Evolutionary conservation across 1,140 invertebrate genomes (phyloP).

Genomic region (Oscheius sp.): DNA sequence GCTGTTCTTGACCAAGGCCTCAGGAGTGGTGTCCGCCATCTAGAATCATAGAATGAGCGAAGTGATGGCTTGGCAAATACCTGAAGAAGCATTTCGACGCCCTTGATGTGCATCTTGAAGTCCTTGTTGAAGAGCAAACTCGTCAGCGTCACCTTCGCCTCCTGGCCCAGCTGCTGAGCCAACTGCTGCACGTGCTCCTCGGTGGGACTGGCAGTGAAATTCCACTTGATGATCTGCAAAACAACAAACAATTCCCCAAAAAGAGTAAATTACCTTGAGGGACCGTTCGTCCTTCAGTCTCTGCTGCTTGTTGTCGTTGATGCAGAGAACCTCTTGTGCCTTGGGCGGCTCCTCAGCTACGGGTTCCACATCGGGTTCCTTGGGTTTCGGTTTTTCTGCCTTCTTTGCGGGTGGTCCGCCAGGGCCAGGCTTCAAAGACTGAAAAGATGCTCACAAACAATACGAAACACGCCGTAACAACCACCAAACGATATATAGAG

Average conservation of each 20-base stretch:
- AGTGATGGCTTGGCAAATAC: constrained; percentile 61
- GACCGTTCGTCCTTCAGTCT: constrained; percentile 34
- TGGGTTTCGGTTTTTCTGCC: constrained; percentile 82
- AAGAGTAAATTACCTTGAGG: constrained; percentile 11
- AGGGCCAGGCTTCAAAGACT: constrained; percentile 5
- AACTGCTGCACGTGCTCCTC: constrained; percentile 89
- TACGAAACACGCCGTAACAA: neutral
- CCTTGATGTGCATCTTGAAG: constrained; percentile 93
- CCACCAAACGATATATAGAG: neutral
- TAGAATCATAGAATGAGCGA: constrained; percentile 13
- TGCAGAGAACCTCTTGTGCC: constrained; percentile 4
- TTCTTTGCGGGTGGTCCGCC: constrained; percentile 72
- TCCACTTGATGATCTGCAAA: constrained; percentile 79
- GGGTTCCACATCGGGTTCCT: constrained; percentile 63
- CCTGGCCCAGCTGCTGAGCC: constrained; percentile 80
- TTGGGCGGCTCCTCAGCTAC: constrained; percentile 76
- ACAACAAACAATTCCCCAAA: neutral
- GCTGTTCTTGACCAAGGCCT: constrained; percentile 81
- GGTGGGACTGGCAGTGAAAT: constrained; percentile 80
- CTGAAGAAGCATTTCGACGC: constrained; percentile 82
- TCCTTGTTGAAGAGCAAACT: constrained; percentile 82
- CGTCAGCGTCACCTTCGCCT: constrained; percentile 43
- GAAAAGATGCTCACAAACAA: constrained; percentile 2
- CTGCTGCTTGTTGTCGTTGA: constrained; percentile 21
- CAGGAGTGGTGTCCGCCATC: constrained; percentile 69